A percentile compares a stretch with the other conserved stretches of the same genome.
Evolutionary conservation across 2,797 vertebrate genomes (phyloP).

Genomic region (Anguilla anguilla): DNA sequence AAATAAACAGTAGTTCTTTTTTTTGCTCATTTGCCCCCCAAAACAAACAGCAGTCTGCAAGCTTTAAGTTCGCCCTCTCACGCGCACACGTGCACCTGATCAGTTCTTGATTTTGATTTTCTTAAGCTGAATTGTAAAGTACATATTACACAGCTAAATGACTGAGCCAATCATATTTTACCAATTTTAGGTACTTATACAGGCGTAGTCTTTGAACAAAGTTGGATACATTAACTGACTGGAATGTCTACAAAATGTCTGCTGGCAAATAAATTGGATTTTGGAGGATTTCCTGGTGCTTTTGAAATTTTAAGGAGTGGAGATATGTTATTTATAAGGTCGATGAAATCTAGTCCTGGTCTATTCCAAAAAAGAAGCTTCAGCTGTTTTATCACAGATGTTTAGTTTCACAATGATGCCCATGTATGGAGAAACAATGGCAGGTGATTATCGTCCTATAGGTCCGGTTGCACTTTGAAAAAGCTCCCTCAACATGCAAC

Average conservation of each 20-base stretch:
- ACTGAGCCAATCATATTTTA: neutral
- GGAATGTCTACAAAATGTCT: conserved; percentile 9
- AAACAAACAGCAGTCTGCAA: conserved; percentile 23
- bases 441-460: neutral
- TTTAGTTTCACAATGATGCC: neutral
- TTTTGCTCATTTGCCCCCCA: neutral
- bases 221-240: conserved; percentile 24
- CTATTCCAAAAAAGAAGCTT: conserved; percentile 6
- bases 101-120: neutral
- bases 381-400: conserved; percentile 7
- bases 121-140: neutral
- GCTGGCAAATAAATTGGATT: conserved; percentile 16
- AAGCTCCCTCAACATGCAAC: neutral
- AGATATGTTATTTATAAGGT: conserved; percentile 11
- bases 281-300: conserved; percentile 27
- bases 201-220: conserved; percentile 21
- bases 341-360: conserved; percentile 1
- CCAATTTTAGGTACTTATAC: neutral
- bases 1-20: conserved; percentile 23
- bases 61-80: neutral
- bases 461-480: neutral
- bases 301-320: conserved; percentile 26
- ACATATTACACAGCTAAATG: neutral
- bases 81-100: neutral
- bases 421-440: neutral